phyloP scores from a whole-genome alignment of 2,113 vertebrate genomes.

The Myotis lucifugus region DNA sequence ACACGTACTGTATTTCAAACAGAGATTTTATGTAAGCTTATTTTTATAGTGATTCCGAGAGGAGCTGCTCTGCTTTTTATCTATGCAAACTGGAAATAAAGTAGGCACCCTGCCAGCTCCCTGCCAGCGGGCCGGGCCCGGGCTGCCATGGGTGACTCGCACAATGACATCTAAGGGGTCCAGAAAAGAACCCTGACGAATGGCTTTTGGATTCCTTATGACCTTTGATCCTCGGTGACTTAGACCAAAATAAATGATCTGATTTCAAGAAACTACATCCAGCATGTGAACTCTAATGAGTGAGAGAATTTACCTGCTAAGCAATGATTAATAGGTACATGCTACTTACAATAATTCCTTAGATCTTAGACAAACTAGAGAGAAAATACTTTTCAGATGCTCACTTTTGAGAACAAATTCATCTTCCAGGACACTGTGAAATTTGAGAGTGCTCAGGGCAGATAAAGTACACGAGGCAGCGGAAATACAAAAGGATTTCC shows the following conservation, averaged over 20 bases:
- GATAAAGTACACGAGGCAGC: background rate
- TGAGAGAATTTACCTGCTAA: constrained; percentile 78
- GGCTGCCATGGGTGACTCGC: constrained; percentile 88
- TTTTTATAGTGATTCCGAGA: constrained; percentile 75
- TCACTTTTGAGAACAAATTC: constrained; percentile 49
- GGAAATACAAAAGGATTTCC: constrained; percentile 68
- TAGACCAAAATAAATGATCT: constrained; percentile 85
- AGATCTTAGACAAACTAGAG: constrained; percentile 46
- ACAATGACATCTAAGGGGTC: constrained; percentile 87
- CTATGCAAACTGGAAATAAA: constrained; percentile 79
- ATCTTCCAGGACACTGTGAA: constrained; percentile 42
- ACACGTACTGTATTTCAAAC: constrained; percentile 73
- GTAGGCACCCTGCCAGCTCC: constrained; percentile 78
- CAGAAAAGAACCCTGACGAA: constrained; percentile 91
- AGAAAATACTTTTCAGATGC: constrained; percentile 52
- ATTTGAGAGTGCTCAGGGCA: constrained; percentile 30
- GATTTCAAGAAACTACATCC: constrained; percentile 84
- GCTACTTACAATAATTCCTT: constrained; percentile 56
- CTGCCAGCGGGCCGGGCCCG: constrained; percentile 80
- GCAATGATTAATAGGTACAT: constrained; percentile 79
- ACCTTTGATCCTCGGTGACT: constrained; percentile 90
- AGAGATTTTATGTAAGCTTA: constrained; percentile 78
- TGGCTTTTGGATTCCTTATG: constrained; percentile 89
- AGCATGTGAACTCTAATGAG: constrained; percentile 78
- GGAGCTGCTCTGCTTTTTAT: constrained; percentile 69